Percentiles rank a stretch among this genome's conserved stretches.
These are phyloP conservation scores for Amphilophus citrinellus DNA, from an alignment of 2,113 vertebrate species.

Conservation along the genomic window DNA sequence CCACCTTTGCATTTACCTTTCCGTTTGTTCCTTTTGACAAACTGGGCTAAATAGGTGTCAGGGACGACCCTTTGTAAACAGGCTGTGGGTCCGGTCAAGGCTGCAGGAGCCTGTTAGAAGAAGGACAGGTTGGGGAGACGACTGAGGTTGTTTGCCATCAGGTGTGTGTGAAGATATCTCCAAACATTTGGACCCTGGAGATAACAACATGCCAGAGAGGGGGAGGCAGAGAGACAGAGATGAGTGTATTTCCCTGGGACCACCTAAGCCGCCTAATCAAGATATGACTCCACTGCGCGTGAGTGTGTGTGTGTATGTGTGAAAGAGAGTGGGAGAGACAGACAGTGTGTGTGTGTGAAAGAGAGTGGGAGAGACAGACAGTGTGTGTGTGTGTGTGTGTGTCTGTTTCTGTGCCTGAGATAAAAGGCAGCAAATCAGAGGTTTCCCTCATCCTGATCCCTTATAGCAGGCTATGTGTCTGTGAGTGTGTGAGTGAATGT, in stretches of 20 bases:
- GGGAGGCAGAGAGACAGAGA: conserved; percentile 65
- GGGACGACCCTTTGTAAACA: conserved; percentile 67
- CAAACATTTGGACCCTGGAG: conserved; percentile 79
- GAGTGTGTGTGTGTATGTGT: conserved; percentile 24
- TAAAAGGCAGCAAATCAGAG: conserved; percentile 78
- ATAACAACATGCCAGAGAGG: conserved; percentile 76
- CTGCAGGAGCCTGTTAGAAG: conserved; percentile 70
- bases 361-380: conserved; percentile 10
- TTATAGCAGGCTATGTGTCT: conserved; percentile 51
- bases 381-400: conserved; percentile 13
- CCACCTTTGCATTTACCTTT: conserved; percentile 41
- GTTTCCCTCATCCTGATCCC: conserved; percentile 73
- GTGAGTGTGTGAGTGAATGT: conserved; percentile 33
- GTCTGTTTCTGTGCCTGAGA: conserved; percentile 61
- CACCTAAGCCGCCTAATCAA: conserved; percentile 81
- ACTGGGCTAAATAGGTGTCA: conserved; percentile 57
- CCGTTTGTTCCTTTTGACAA: conserved; percentile 60
- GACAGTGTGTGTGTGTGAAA: conserved; percentile 4
- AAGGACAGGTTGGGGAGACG: conserved; percentile 67
- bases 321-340: conserved; percentile 10
- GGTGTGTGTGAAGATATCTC: conserved; percentile 81
- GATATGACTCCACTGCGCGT: conserved; percentile 68
- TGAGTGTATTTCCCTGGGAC: conserved; percentile 73
- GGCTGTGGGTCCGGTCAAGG: conserved; percentile 60
- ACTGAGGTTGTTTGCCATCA: conserved; percentile 76